Base-by-base conservation (phyloP, 2,797 vertebrate species). In the Lateolabrax maculatus region DNA sequence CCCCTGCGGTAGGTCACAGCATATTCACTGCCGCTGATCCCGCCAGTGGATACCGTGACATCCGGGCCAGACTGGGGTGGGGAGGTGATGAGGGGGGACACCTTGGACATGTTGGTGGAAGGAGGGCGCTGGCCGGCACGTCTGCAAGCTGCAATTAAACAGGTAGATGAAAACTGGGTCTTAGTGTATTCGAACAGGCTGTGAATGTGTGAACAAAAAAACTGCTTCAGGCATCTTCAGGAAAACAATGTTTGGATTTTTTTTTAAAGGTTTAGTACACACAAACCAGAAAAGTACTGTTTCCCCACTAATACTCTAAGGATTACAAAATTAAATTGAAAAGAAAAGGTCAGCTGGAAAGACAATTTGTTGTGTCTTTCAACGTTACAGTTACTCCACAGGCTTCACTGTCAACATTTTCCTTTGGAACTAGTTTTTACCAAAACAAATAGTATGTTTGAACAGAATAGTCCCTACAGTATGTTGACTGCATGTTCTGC, bases 1-100 rank as follows among this genome's bases (percentile, higher is more conserved):
- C 95, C 95, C 39, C 95, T 88, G 62, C 95, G 93, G 81, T 95
- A 96, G 3, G 95, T 95, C 53, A 96, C 94, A 0, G 95, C 94
- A 7, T 96, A 96, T 65, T 94, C 92, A 21, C 93, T 95, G 57
- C 84, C 37, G 1, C 90, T 84, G 0, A 85, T 29, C 0, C 75
- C 89, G 6, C 84, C 56, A 0, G 41, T 1, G 1, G 90, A 21
- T 0, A 68, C 34, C 1, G 68, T 36, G 0, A 21, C 41, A 11
- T 94, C 93, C 3, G 94, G 0, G n/a, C 72, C 61, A 4, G 84
- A 7, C 7, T 82, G 53, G 4, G 80, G 7, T 9, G 79, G 16
- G 12, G 89, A 2, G 48, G 80, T 19, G 41, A 77, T 29, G 7
- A 72, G 19, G 36, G 83, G 69, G 23, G 92, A 86, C 19, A 27